A percentile compares a stretch with the other conserved stretches of the same genome.
Evolutionary conservation across 2,113 vertebrate genomes (phyloP).

Genomic region (Xiphophorus hellerii): DNA sequence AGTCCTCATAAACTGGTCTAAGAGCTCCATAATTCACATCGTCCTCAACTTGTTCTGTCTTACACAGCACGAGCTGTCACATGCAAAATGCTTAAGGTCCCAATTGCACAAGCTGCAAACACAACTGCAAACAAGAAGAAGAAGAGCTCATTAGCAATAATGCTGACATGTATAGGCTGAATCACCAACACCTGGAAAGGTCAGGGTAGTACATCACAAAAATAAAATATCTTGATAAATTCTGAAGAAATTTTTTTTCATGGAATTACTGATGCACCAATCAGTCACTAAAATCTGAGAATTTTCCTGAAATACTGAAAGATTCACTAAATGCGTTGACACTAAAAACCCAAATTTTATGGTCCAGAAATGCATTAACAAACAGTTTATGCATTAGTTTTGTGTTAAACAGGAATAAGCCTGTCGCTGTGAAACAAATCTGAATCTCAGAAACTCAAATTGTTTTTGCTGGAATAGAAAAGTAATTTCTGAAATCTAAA

Average conservation of each 20-base stretch:
- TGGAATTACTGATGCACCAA: neutral
- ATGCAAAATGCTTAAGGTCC: constrained; percentile 63
- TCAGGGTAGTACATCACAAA: neutral
- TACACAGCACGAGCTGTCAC: constrained; percentile 63
- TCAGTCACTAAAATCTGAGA: neutral
- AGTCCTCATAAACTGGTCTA: constrained; percentile 81
- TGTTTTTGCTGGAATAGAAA: too few relatives aligned
- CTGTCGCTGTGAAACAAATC: too few relatives aligned
- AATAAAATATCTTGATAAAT: neutral
- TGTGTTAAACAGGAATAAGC: too few relatives aligned
- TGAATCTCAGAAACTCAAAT: too few relatives aligned
- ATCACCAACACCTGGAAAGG: neutral
- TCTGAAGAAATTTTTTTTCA: neutral
- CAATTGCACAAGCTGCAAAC: constrained; percentile 20
- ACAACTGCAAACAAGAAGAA: constrained; percentile 29
- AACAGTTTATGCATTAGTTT: neutral
- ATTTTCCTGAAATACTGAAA: neutral
- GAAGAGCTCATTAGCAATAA: neutral
- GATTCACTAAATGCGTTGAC: neutral
- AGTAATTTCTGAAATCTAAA: too few relatives aligned
- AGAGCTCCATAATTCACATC: constrained; percentile 77
- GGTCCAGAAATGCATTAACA: neutral
- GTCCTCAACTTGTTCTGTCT: constrained; percentile 71
- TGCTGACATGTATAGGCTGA: neutral
- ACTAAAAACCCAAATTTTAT: neutral